These are phyloP conservation scores for Lasiurus borealis DNA, from an alignment of 2,113 vertebrate genomes.

Conservation along the genomic window DNA sequence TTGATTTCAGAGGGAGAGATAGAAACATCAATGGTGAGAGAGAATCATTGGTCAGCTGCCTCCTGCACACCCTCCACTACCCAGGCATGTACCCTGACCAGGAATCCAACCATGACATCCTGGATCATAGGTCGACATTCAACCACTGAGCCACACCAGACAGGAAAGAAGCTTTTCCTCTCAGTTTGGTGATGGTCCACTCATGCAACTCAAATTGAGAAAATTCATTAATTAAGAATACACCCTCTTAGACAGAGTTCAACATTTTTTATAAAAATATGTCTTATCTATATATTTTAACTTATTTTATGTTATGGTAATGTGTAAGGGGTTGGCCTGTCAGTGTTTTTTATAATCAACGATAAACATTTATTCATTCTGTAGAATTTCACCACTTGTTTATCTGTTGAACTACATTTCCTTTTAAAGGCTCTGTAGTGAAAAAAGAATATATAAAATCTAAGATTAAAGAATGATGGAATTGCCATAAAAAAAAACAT, in stretches of 20 bases:
- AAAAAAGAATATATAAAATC: constrained; percentile 70
- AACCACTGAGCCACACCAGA: no score
- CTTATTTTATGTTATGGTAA: neutral
- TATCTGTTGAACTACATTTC: constrained; percentile 58
- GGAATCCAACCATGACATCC: no score
- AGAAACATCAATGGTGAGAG: no score
- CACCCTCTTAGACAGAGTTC: neutral
- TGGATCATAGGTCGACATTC: no score
- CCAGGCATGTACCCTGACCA: no score
- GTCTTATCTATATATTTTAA: neutral
- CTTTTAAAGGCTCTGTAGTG: constrained; percentile 65
- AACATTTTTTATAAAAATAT: neutral
- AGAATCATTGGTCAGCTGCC: no score
- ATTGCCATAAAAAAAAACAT: neutral
- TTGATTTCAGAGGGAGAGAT: no score
- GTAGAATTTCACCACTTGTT: constrained; percentile 51
- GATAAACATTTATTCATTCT: neutral
- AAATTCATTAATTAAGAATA: constrained; percentile 22
- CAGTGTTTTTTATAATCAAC: neutral
- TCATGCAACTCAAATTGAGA: neutral
- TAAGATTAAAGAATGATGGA: constrained; percentile 64
- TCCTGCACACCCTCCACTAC: no score
- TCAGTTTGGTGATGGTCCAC: neutral
- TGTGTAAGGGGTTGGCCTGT: neutral
- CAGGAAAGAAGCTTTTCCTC: neutral